Percentiles rank a stretch among this genome's conserved stretches.
Evolutionary conservation across 2,797 vertebrate species (phyloP).

Genomic region (Aselliscus stoliczkanus): DNA sequence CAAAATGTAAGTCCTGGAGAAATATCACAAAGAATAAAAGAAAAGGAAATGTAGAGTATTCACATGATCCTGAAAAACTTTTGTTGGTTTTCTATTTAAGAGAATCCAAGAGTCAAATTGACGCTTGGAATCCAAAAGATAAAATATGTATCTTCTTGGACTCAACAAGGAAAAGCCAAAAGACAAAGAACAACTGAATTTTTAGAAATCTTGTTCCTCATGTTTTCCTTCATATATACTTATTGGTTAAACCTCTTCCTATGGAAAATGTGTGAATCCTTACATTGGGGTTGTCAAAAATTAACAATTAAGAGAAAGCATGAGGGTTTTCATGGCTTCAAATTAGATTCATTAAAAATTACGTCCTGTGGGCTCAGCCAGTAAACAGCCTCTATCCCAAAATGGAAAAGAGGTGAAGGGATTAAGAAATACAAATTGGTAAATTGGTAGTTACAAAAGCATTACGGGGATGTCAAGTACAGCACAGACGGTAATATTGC

Average conservation of each 20-base stretch:
- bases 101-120: neutral
- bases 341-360: neutral
- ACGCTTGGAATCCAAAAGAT: neutral
- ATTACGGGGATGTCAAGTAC: too few relatives aligned
- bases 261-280: neutral
- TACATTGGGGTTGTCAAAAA: neutral
- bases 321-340: neutral
- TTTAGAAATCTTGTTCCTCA: neutral
- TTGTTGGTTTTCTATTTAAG: slow-evolving; percentile 6
- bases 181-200: neutral
- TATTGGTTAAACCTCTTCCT: neutral
- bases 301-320: neutral
- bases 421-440: too few relatives aligned
- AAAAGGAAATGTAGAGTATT: neutral
- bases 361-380: neutral
- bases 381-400: neutral
- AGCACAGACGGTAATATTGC: too few relatives aligned
- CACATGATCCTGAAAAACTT: neutral
- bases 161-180: neutral
- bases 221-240: neutral
- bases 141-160: neutral
- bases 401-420: neutral
- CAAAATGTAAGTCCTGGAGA: neutral
- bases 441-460: too few relatives aligned
- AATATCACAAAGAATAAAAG: neutral